These are phyloP conservation scores for Eutrigla gurnardus DNA, from an alignment of 2,797 vertebrate genomes.

Conservation along the genomic window DNA sequence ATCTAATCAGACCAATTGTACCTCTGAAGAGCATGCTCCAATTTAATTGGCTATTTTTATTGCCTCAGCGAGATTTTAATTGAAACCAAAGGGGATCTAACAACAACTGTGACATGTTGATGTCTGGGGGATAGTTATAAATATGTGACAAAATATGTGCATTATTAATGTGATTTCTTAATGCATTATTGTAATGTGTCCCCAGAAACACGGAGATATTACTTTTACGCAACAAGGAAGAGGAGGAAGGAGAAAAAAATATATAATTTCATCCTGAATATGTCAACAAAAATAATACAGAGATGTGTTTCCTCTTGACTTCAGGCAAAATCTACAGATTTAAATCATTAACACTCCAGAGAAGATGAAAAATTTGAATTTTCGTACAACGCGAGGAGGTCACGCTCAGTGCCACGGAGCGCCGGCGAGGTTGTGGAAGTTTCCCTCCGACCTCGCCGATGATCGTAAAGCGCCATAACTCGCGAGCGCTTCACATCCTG, in stretches of 20 bases:
- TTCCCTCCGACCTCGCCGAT: neutral
- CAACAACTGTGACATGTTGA: constrained; percentile 90
- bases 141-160: constrained; percentile 88
- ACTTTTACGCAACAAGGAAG: constrained; percentile 58
- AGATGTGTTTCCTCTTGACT: constrained; percentile 65
- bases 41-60: constrained; percentile 92
- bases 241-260: constrained; percentile 1
- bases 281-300: constrained; percentile 73
- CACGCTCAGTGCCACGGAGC: neutral
- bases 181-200: constrained; percentile 81
- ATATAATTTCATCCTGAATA: constrained; percentile 70
- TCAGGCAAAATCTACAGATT: constrained; percentile 61
- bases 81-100: constrained; percentile 89
- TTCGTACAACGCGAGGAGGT: constrained; percentile 11
- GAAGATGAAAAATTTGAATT: constrained; percentile 39
- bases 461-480: too few relatives aligned
- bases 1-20: constrained; percentile 89
- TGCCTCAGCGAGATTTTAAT: constrained; percentile 89
- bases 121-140: constrained; percentile 89
- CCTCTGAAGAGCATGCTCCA: constrained; percentile 88
- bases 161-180: constrained; percentile 88
- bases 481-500: constrained; percentile 14
- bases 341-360: constrained; percentile 50
- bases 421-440: too few relatives aligned
- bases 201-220: constrained; percentile 76